Evolutionary conservation across 1,140 invertebrate genomes (phyloP), one percentile per base, ranked within the genome.

Genomic region (Pseudomyrmex pallidus): DNA sequence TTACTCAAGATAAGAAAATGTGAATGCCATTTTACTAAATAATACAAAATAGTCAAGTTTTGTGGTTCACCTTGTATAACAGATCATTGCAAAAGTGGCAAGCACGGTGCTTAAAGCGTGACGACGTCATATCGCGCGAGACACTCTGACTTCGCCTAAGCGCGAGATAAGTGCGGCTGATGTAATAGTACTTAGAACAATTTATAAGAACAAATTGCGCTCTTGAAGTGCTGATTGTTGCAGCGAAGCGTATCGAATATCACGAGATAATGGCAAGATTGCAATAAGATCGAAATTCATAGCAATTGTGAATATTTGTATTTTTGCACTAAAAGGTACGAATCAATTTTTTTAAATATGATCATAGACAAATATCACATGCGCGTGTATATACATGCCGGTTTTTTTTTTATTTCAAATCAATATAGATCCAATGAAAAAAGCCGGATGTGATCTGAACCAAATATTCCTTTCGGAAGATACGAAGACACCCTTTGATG

Each of bases 401-500:
- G 1, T n/a, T 35, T n/a, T 35, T 4, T 35, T 35, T 44, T 61
- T 3, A 9, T n/a, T 1, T n/a, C 25, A 44, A 8, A 52, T 25
- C 13, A 68, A 78, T 70, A 17, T 46, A 48, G 20, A 20, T 35
- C 13, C 35, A 22, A 80, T 56, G 44, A 59, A 35, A 56, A 59
- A 44, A 35, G 20, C 56, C 76, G 56, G 66, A 61, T 72, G 66
- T 48, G 44, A 72, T 80, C 46, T 13, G 66, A 48, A 80, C n/a
- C n/a, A 44, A 76, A 72, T 50, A 59, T 61, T 72, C 44, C 54
- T 84, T 73, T 50, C 52, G 63, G 15, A 59, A 52, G 22, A 74
- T 82, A 74, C 68, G 84, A 84, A 76, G 76, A 20, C 64, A 67
- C 64, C 62, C 84, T 78, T 90, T 90, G 89, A 87, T 25, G 63